Base-by-base conservation (phyloP, 1,140 invertebrate genomes). In the Nomia melanderi region DNA sequence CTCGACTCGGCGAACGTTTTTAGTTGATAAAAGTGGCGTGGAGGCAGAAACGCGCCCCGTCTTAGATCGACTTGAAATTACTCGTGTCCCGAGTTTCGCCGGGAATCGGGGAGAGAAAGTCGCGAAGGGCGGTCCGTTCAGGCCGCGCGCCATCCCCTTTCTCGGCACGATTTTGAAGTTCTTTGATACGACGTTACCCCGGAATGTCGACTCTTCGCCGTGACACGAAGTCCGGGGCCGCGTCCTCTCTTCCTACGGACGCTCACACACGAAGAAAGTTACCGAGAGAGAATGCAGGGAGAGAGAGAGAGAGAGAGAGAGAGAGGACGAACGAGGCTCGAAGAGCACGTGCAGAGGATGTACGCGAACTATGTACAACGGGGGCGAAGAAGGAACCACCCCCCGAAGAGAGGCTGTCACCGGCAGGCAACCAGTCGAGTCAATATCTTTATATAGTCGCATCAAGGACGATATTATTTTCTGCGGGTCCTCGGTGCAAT, bases 401-500 rank as follows among this genome's bases (percentile, higher is more conserved):
- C 79, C 80, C 79, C 59, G 84, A 87, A 86, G 83, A 79, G 85
- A 86, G 79, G 71, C 88, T 89, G 88, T 89, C 88, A 89, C 60
- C 67, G 65, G 73, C 88, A 89, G 67, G 76, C 88, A 89, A 84
- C 77, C 83, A 79, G 77, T 73, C 83, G 77, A 82, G 86, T 87
- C 86, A 77, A 89, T 88, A 88, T 89, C 86, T 87, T 85, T 88
- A 85, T 87, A 86, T 85, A 84, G 78, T 83, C 65, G 79, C 81
- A 83, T 83, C 85, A 79, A 73, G 74, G 75, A 86, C 85, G 81
- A 84, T 87, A 88, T 88, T 88, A 89, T 87, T 84, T 88, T 83
- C 81, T 70, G 66, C 77, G 73, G 74, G 54, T 82, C 69, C 63
- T 23, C n/a, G 60, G 27, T 47, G 69, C 75, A 75, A 83, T 63